Percentiles rank a stretch among this genome's conserved stretches.
Conservation (phyloP, 2,113 vertebrate genomes). For the Climacteris rufus region DNA sequence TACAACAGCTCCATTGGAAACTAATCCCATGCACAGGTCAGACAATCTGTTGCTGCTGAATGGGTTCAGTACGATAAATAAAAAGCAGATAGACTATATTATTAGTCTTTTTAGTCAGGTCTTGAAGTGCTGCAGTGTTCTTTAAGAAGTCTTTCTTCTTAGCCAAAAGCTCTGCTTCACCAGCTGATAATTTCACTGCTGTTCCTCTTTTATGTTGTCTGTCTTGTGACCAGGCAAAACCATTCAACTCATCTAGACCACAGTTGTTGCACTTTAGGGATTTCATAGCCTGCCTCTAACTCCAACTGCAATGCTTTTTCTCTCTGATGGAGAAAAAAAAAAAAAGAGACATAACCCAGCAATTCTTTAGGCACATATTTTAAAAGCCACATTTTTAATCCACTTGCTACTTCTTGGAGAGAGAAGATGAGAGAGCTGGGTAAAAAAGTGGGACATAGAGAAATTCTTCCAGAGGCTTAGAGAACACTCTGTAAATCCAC, state of each 20-base stretch:
- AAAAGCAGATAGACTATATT: not conserved
- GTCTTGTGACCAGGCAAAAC: not conserved
- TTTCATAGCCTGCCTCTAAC: not conserved
- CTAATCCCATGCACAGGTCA: not conserved
- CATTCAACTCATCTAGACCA: not conserved
- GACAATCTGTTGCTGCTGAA: not conserved
- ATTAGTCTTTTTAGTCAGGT: not conserved
- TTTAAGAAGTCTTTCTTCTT: not conserved
- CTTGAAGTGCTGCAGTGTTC: not conserved
- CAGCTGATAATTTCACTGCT: not conserved
- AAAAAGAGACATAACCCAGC: not conserved
- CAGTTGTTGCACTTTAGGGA: not conserved
- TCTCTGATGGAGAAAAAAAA: not conserved
- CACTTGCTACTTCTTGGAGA: not conserved
- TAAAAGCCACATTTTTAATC: not conserved
- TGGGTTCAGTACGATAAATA: not conserved
- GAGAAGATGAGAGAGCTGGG: not conserved
- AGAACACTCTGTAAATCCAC: not conserved
- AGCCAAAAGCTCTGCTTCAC: not conserved
- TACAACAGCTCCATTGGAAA: not conserved
- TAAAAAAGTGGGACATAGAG: not conserved
- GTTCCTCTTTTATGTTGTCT: not conserved
- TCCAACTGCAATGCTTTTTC: not conserved
- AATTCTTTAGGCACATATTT: not conserved
- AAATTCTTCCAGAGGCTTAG: not conserved